Conservation (phyloP, 2,888 invertebrate species). For the Lymantria dispar region DNA sequence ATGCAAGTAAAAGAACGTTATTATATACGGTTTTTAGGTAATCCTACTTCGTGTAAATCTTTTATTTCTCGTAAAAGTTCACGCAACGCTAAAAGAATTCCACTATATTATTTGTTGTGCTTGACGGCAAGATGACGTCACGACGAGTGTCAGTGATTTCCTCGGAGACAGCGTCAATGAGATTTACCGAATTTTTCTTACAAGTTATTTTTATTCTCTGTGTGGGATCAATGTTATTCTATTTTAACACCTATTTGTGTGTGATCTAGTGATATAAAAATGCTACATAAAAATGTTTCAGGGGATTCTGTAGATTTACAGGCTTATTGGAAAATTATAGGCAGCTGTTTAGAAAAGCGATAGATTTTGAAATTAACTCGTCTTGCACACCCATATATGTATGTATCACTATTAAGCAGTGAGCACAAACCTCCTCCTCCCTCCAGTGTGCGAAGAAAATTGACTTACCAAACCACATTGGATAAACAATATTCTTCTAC, state of each 20-base stretch:
- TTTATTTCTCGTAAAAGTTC: conserved; percentile 18
- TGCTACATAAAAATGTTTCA: too few relatives aligned
- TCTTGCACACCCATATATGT: too few relatives aligned
- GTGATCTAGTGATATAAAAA: too few relatives aligned
- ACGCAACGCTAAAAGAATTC: conserved; percentile 26
- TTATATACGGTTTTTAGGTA: conserved; percentile 1
- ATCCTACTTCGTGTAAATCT: conserved; percentile 14
- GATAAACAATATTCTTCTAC: too few relatives aligned
- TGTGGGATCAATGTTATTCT: conserved; percentile 22
- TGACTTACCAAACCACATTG: too few relatives aligned
- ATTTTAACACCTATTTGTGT: background rate
- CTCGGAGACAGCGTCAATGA: conserved; percentile 39
- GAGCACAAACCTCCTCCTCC: too few relatives aligned
- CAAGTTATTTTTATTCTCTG: conserved; percentile 36
- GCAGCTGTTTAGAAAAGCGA: too few relatives aligned
- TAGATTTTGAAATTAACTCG: too few relatives aligned
- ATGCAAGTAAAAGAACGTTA: background rate
- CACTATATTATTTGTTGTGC: conserved; percentile 32
- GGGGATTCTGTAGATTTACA: too few relatives aligned
- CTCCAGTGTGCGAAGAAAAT: too few relatives aligned
- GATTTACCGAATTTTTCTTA: conserved; percentile 44
- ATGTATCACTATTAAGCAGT: too few relatives aligned
- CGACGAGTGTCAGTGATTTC: conserved; percentile 40
- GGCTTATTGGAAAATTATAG: too few relatives aligned
- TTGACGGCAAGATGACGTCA: conserved; percentile 20